Evolutionary conservation across 2,888 invertebrate species (phyloP).

Genomic region (Acronicta alni): DNA sequence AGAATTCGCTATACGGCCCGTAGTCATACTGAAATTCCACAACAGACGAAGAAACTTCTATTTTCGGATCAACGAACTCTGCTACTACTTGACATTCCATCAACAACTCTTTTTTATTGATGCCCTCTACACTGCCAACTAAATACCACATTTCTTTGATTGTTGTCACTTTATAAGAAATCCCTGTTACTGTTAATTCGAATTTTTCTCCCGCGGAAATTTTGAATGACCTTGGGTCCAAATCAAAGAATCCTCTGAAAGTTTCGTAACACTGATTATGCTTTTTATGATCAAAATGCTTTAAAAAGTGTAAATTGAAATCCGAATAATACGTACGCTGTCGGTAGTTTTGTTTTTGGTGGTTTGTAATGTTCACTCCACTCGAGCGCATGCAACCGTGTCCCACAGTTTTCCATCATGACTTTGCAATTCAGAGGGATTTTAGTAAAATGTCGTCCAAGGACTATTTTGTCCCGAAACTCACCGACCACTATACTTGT

Average conservation of each 20-base stretch:
- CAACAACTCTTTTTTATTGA: conserved; percentile 86
- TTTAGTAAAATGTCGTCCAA: conserved; percentile 91
- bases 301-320: background rate
- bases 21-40: conserved; percentile 87
- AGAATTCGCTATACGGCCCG: conserved; percentile 80
- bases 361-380: conserved; percentile 86
- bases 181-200: conserved; percentile 76
- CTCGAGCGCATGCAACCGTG: conserved; percentile 84
- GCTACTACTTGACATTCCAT: conserved; percentile 85
- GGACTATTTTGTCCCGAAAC: conserved; percentile 87
- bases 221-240: conserved; percentile 83
- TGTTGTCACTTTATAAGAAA: conserved; percentile 75
- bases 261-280: background rate
- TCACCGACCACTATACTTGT: conserved; percentile 91
- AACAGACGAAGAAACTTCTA: conserved; percentile 83
- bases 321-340: conserved; percentile 67
- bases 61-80: conserved; percentile 89
- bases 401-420: conserved; percentile 88
- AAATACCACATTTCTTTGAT: conserved; percentile 90
- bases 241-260: conserved; percentile 80
- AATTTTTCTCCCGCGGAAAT: conserved; percentile 81
- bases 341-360: conserved; percentile 74
- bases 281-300: background rate
- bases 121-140: conserved; percentile 87
- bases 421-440: conserved; percentile 79